These are phyloP conservation scores for Corythornis leucogaster DNA, from an alignment of 2,797 vertebrate genomes.

Conservation along the genomic window DNA sequence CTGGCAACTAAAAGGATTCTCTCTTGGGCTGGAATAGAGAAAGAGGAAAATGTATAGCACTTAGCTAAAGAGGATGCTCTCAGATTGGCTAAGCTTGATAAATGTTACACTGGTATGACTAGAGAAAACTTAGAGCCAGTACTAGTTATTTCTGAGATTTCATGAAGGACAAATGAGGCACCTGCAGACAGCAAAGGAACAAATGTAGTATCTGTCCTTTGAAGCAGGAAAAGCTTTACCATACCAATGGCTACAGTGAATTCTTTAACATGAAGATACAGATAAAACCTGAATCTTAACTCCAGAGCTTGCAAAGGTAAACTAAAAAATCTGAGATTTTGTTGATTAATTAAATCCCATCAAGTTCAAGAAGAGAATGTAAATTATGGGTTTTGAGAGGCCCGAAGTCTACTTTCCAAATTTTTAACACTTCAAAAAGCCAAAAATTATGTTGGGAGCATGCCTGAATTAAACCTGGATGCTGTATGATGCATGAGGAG, in stretches of 20 bases:
- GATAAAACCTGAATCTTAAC: neutral
- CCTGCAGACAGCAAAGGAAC: neutral
- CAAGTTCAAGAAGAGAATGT: neutral
- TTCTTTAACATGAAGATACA: neutral
- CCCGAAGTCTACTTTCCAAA: neutral
- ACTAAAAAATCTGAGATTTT: neutral
- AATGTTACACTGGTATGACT: neutral
- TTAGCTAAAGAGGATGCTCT: neutral
- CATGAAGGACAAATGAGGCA: neutral
- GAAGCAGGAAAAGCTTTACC: neutral
- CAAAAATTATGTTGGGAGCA: neutral
- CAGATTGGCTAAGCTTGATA: neutral
- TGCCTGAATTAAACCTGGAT: neutral
- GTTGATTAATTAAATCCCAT: neutral
- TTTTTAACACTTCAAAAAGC: slow-evolving; percentile 24
- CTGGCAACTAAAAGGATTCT: neutral
- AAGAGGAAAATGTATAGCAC: neutral
- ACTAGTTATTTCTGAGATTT: neutral
- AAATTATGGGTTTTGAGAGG: neutral
- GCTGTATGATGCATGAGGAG: neutral
- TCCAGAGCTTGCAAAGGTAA: neutral
- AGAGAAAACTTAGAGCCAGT: neutral
- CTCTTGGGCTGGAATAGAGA: neutral
- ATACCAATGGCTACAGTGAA: accelerated
- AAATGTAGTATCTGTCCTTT: neutral